A percentile compares a stretch with the other conserved stretches of the same genome.
phyloP scores from a whole-genome alignment of 2,113 vertebrate species.

The Aphyosemion australe region DNA sequence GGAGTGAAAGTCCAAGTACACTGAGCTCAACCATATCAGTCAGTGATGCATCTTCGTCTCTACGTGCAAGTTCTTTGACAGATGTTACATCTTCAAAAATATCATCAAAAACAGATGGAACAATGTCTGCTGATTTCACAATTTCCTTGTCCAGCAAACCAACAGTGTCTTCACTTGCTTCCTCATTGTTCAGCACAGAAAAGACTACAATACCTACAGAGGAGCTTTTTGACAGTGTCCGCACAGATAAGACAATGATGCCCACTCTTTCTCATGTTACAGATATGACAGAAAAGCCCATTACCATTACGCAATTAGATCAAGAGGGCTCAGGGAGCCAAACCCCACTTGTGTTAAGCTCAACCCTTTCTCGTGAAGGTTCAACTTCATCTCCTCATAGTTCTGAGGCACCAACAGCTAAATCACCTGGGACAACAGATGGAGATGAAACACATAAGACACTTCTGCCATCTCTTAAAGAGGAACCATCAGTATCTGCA shows the following conservation, averaged over 20 bases:
- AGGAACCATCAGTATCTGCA: no score
- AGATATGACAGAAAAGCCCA: rapidly evolving
- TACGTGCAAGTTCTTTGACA: background rate
- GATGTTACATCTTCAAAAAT: background rate
- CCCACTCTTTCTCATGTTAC: background rate
- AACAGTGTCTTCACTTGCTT: background rate
- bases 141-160: background rate
- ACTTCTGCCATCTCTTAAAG: no score
- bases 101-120: background rate
- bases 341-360: background rate
- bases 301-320: background rate
- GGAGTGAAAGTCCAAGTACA: background rate
- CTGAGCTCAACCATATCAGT: background rate
- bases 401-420: no score
- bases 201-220: background rate
- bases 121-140: no score
- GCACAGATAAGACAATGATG: background rate
- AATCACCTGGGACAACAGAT: no score
- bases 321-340: constrained; percentile 1
- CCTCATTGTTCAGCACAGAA: background rate
- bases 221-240: background rate
- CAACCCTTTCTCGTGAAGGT: no score
- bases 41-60: background rate
- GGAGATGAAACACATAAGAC: no score
- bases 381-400: no score